These are phyloP conservation scores for Phalera bucephala DNA, from an alignment of 2,888 invertebrate species.

Conservation along the genomic window DNA sequence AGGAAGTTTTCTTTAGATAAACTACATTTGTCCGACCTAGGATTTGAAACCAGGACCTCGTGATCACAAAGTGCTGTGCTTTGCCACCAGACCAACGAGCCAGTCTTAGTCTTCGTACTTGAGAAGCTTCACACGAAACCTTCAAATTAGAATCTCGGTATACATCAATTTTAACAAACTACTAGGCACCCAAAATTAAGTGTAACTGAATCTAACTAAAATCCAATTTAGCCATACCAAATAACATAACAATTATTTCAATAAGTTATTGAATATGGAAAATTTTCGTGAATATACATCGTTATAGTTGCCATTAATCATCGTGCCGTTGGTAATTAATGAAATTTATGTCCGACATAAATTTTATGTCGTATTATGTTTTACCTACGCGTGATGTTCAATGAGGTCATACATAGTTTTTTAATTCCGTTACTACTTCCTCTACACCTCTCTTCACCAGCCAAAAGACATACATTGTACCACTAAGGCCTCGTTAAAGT, in stretches of 20 bases:
- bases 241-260: slow-evolving; percentile 21
- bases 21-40: too few species aligned
- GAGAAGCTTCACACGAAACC: too few species aligned
- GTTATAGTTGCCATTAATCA: slow-evolving; percentile 65
- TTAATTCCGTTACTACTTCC: neutral
- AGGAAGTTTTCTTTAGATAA: too few species aligned
- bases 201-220: slow-evolving; percentile 9
- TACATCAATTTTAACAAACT: too few species aligned
- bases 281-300: slow-evolving; percentile 62
- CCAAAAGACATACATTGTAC: too few species aligned
- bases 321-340: slow-evolving; percentile 67
- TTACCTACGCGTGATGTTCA: slow-evolving; percentile 42
- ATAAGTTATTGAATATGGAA: slow-evolving; percentile 56
- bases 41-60: too few species aligned
- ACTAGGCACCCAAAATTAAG: too few species aligned
- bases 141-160: too few species aligned
- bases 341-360: slow-evolving; percentile 72
- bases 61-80: too few species aligned
- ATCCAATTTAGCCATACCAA: slow-evolving; percentile 9
- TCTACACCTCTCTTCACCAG: slow-evolving; percentile 4
- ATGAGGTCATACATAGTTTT: slow-evolving; percentile 54
- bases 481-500: too few species aligned
- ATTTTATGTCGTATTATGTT: slow-evolving; percentile 64
- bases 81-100: too few species aligned
- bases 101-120: too few species aligned